Evolutionary conservation across 2,113 vertebrate species (phyloP).

Genomic region (Chionis minor): DNA sequence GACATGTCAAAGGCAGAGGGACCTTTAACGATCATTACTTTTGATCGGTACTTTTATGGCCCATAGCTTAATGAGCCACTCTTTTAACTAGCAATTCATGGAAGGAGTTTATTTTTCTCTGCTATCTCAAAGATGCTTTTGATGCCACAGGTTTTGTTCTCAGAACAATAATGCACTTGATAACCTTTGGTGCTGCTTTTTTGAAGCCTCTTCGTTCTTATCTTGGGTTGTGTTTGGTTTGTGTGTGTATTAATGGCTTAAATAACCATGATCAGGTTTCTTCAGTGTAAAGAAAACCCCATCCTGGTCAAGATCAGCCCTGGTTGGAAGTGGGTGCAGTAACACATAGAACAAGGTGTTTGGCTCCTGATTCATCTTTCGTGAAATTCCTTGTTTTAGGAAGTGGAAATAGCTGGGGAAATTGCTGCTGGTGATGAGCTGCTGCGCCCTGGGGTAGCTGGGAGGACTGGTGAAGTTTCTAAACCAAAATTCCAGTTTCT

Average conservation of each 20-base stretch:
- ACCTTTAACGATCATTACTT: neutral
- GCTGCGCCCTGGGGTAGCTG: neutral
- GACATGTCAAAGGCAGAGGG: neutral
- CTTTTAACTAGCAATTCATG: neutral
- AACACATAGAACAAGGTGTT: neutral
- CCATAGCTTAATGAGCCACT: neutral
- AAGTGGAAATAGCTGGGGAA: neutral
- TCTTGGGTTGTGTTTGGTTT: neutral
- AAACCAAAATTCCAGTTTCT: neutral
- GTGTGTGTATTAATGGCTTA: neutral
- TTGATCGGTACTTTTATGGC: neutral
- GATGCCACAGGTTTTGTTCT: neutral
- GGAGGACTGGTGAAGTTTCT: neutral
- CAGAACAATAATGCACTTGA: neutral
- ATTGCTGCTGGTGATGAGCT: neutral
- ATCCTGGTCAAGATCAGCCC: neutral
- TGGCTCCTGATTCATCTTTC: neutral
- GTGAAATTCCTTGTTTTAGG: neutral
- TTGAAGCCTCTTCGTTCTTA: neutral
- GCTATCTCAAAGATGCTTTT: neutral
- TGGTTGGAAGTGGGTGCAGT: neutral
- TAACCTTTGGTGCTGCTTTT: neutral
- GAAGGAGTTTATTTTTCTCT: neutral
- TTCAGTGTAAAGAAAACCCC: neutral
- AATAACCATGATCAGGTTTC: rapidly evolving